Evolutionary conservation across 2,113 vertebrate genomes (phyloP).

Genomic region (Caloenas nicobarica): DNA sequence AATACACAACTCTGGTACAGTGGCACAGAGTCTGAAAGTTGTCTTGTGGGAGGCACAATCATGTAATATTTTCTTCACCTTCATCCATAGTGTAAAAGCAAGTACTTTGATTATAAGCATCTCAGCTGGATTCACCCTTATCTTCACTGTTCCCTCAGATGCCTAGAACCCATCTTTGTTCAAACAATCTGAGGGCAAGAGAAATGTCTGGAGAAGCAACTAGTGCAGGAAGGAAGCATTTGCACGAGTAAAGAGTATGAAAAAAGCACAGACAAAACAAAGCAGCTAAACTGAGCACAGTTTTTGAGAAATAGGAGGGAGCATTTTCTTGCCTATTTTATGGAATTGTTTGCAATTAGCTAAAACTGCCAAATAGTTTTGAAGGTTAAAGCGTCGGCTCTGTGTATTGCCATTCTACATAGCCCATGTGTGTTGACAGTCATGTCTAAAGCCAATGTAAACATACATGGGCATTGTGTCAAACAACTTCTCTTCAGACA

Average conservation of each 20-base stretch:
- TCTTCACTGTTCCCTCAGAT: background rate
- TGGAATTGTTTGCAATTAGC: background rate
- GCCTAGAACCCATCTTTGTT: background rate
- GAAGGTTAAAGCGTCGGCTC: background rate
- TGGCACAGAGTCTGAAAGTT: background rate
- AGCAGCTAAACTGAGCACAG: background rate
- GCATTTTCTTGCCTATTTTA: background rate
- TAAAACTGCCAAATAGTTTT: background rate
- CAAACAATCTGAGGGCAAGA: background rate
- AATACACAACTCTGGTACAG: background rate
- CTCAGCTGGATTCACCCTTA: background rate
- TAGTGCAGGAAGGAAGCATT: background rate
- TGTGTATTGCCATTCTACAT: background rate
- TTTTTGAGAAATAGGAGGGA: background rate
- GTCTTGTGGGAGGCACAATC: background rate
- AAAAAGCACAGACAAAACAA: background rate
- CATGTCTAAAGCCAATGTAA: background rate
- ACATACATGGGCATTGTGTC: background rate
- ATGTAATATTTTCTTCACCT: background rate
- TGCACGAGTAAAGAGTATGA: background rate
- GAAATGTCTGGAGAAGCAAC: background rate
- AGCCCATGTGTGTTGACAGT: fast-evolving
- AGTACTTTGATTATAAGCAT: background rate
- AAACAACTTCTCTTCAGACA: background rate
- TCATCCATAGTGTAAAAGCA: background rate